phyloP scores from a whole-genome alignment of 1,140 invertebrate species.

The Drosophila serrata region DNA sequence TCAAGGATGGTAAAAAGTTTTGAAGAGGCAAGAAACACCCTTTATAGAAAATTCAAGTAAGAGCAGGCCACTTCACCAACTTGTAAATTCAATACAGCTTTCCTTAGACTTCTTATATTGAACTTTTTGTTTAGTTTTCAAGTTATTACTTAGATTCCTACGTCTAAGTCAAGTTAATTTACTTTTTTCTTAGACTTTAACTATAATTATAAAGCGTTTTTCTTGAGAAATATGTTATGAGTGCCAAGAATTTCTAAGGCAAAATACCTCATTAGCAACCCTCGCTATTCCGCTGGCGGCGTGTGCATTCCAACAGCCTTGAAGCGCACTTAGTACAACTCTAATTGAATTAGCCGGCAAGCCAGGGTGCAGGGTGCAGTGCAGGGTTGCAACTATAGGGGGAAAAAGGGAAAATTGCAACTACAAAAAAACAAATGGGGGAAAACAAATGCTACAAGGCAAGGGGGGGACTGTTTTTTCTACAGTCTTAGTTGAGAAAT shows the following conservation, averaged over 20 bases:
- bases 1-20: background rate
- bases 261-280: slow-evolving; percentile 35
- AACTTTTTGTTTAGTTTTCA: accelerated
- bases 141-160: too few relatives aligned
- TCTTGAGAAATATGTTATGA: background rate
- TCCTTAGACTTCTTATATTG: too few relatives aligned
- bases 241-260: background rate
- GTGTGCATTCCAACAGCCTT: slow-evolving; percentile 59
- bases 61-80: background rate
- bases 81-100: too few relatives aligned
- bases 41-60: background rate
- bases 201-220: background rate
- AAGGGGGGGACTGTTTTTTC: slow-evolving; percentile 26
- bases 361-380: background rate
- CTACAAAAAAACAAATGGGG: slow-evolving; percentile 22
- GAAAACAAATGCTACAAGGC: slow-evolving; percentile 23
- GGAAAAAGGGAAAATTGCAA: slow-evolving; percentile 28
- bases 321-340: slow-evolving; percentile 75
- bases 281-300: slow-evolving; percentile 33
- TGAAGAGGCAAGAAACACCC: background rate
- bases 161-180: background rate
- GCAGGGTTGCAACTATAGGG: slow-evolving; percentile 39
- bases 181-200: background rate
- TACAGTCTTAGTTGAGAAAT: slow-evolving; percentile 8
- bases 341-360: slow-evolving; percentile 78